Percentiles rank a stretch among this genome's conserved stretches.
These are phyloP conservation scores for Marmota monax DNA, from an alignment of 2,113 vertebrate genomes.

Conservation along the genomic window DNA sequence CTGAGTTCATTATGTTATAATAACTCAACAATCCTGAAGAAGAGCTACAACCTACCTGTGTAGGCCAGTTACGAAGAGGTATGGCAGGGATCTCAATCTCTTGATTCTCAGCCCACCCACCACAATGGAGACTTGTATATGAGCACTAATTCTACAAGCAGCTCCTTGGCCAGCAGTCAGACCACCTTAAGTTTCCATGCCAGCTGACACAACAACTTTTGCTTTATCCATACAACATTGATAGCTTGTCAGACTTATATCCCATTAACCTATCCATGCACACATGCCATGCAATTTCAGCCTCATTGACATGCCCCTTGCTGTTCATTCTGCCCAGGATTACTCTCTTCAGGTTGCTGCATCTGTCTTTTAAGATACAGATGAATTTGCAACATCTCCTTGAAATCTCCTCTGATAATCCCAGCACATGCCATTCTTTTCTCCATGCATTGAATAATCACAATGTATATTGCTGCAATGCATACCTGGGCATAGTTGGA, in stretches of 20 bases:
- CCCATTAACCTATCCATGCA: not conserved
- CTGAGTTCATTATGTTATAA: not conserved
- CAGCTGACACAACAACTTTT: not conserved
- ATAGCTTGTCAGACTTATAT: not conserved
- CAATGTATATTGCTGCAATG: not conserved
- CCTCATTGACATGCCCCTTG: not conserved
- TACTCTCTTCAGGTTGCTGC: not conserved
- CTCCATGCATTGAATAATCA: not conserved
- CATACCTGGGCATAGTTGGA: not conserved
- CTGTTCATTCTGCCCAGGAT: not conserved
- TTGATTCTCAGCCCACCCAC: not conserved
- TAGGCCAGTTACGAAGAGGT: not conserved
- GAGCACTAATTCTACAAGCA: not conserved
- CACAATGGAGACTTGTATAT: not conserved
- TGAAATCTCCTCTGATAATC: not conserved
- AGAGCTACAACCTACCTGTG: fast-evolving
- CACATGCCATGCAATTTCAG: not conserved
- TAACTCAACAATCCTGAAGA: not conserved
- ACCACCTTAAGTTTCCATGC: not conserved
- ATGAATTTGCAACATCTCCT: not conserved
- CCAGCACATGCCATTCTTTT: not conserved
- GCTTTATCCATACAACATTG: not conserved
- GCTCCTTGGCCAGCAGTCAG: not conserved
- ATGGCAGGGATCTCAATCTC: not conserved
- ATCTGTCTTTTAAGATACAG: not conserved